Base-by-base conservation (phyloP, 2,888 invertebrate species). In the Sarcophaga variegata region DNA sequence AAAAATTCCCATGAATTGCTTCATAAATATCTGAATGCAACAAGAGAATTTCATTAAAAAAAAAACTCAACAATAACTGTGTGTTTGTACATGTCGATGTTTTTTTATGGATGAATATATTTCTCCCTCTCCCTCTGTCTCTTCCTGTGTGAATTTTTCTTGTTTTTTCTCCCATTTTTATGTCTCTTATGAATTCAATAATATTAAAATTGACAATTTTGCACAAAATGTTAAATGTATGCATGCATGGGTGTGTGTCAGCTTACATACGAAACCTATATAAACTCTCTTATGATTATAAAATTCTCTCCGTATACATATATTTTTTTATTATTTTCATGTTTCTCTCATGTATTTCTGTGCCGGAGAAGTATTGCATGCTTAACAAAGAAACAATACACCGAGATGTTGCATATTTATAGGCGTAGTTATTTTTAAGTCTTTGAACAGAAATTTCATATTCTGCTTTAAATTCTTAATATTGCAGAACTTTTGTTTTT, bases 121-220 rank as follows among this genome's bases (percentile, higher is more conserved):
- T 64, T 75, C 14, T 27, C 8, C 17, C 0, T 70, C 11, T 49
- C n/a, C 27, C 17, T n/a, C 4, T 49, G 60, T 59, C 47, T 27
- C 22, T 27, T 27, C 20, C 10, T 63, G 25, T 67, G 22, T 37
- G 47, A 6, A 62, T 10, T 70, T 27, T 47, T 45, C 25, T 2
- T 27, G 17, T 45, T 45, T 22, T 47, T 49, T 72, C 47, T 62
- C 67, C 69, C 63, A 8, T 25, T 27, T 78, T 75, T 84, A 75
- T 82, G 64, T 76, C 77, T 83, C 81, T 76, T 63, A 74, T 85
- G 85, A 87, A 87, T 85, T 88, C 79, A 83, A 87, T 88, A 86
- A 85, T 83, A 86, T 79, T 86, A 81, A 85, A 85, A 88, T 86
- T 84, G 86, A 80, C 88, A 86, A 86, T 88, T 86, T 88, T 82